These are phyloP conservation scores for Eremophila alpestris DNA, from an alignment of 2,797 vertebrate genomes.

Conservation along the genomic window DNA sequence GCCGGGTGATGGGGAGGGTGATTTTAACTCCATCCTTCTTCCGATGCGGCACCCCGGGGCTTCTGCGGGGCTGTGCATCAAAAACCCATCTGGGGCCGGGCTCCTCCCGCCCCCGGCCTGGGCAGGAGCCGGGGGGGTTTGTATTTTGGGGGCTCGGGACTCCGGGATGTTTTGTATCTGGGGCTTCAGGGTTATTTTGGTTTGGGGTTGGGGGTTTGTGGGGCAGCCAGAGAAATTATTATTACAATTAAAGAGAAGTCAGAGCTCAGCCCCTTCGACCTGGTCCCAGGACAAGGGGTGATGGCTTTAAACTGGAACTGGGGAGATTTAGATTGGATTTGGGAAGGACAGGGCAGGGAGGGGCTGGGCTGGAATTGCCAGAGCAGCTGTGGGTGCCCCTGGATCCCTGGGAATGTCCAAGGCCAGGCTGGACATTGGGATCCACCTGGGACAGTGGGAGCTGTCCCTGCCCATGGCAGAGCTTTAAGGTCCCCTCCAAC, in stretches of 20 bases:
- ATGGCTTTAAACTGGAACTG: neutral
- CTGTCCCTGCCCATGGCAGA: neutral
- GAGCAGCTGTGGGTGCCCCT: neutral
- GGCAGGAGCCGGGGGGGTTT: neutral
- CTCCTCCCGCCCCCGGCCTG: neutral
- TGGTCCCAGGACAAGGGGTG: neutral
- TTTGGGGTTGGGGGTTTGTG: neutral
- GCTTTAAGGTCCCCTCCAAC: neutral
- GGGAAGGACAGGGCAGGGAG: neutral
- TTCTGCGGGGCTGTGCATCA: conserved; percentile 56
- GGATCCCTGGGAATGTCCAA: neutral
- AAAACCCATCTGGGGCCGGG: conserved; percentile 16
- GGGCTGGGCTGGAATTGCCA: neutral
- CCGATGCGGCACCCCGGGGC: neutral
- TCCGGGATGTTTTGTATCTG: fast-evolving
- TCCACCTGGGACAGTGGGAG: fast-evolving
- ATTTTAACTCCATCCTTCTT: conserved; percentile 74
- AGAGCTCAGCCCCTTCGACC: fast-evolving
- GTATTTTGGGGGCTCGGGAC: neutral
- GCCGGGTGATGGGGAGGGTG: conserved; percentile 57
- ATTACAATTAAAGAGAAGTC: neutral
- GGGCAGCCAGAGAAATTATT: neutral
- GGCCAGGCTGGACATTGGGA: neutral
- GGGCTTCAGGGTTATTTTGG: neutral
- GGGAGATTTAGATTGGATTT: neutral